Base-by-base conservation (phyloP, 1,140 invertebrate genomes). In the Cheumatopsyche charites region DNA sequence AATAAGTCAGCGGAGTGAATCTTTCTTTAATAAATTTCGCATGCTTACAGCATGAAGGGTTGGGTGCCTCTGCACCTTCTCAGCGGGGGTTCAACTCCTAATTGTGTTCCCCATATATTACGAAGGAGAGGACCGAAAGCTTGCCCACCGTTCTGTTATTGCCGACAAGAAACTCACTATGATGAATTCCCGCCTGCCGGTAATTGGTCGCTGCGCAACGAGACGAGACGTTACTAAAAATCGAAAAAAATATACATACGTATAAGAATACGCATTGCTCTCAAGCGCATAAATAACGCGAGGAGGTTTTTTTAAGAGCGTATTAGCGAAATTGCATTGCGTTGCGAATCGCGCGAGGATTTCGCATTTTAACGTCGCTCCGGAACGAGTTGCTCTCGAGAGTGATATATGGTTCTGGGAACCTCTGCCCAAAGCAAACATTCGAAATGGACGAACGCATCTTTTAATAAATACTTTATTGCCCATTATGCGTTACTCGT, bases 101-200 rank as follows among this genome's bases (percentile, higher is more conserved):
- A 74, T 74, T 74, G 73, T 74, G 73, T 74, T 71, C 70, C 67
- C 69, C 69, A 74, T 74, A 74, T 71, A 74, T 74, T 71, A 74
- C 17, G n/a, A 36, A 1, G 58, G 36, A 6, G 25, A 25, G 41
- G 55, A 21, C 67, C 62, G 15, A 25, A 62, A 62, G 25, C 58
- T 13, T 62, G 70, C 25, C 45, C 70, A 63, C 72, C 47, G 67
- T 43, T 13, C 42, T n/a, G 12, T 25, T 66, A 36, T 66, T 66
- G 26, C 47, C 47, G 66, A 45, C 43, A 45, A 49, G n/a, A 47
- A 41, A 26, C 63, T 36, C 42, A 4, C 68, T 13, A 17, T 62
- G 68, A 62, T 70, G 36, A 47, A 70, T 62, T 23, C 23, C 17
- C 23, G 17, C 36, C 23, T 21, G 47, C 25, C 47, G 67, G 23